Conservation (phyloP, 2,113 vertebrate genomes). For the Harpagus bidentatus region DNA sequence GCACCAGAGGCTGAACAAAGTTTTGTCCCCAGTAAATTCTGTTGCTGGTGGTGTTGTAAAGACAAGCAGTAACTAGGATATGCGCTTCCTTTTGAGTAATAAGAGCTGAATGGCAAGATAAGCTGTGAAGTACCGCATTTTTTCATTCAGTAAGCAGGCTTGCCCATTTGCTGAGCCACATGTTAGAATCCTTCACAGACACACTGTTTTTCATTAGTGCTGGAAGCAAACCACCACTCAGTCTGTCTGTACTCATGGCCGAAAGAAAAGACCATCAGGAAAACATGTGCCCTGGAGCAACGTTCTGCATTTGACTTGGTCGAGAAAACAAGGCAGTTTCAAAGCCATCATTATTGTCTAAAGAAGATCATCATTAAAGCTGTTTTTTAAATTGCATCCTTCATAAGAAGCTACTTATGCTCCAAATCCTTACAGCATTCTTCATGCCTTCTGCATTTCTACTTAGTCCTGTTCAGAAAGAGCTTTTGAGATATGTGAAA, state of each 20-base stretch:
- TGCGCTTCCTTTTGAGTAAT: not conserved
- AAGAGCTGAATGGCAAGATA: not conserved
- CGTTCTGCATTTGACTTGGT: not conserved
- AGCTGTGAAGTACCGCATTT: not conserved
- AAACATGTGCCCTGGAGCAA: conserved; percentile 14
- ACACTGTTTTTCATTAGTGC: not conserved
- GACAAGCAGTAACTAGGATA: not conserved
- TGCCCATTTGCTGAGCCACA: not conserved
- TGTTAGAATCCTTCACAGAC: not conserved
- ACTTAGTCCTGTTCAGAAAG: not conserved
- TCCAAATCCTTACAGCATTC: not conserved
- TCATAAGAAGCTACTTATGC: not conserved
- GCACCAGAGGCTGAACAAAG: not conserved
- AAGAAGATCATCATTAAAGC: conserved; percentile 22
- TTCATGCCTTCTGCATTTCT: not conserved
- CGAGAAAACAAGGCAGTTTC: not conserved
- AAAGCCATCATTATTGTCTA: conserved; percentile 6
- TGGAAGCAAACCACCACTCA: not conserved
- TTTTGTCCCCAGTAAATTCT: not conserved
- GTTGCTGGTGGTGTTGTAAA: not conserved
- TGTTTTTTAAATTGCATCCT: not conserved
- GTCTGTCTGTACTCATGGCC: not conserved
- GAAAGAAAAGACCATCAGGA: not conserved
- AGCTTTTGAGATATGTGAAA: not conserved
- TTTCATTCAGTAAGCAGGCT: not conserved